Conservation (phyloP, 1,140 invertebrate species). For the Leguminivora glycinivorella region DNA sequence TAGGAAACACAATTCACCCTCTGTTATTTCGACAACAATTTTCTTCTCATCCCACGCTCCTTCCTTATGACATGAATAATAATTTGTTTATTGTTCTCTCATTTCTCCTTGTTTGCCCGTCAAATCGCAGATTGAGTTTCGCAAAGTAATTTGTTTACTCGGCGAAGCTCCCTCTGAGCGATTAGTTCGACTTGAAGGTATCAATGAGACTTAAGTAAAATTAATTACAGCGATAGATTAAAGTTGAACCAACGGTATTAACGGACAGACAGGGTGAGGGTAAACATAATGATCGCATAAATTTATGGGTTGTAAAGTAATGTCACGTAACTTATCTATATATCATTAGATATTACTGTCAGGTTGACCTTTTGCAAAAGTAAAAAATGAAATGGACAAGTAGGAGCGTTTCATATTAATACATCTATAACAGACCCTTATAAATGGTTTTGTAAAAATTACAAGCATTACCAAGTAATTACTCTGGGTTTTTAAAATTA, state of each 20-base stretch:
- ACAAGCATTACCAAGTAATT: no score
- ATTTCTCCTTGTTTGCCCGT: conserved; percentile 44
- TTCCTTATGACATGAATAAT: conserved; percentile 52
- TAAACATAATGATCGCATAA: not conserved
- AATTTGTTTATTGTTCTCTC: conserved; percentile 60
- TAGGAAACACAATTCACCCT: conserved; percentile 42
- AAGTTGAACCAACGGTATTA: conserved; percentile 11
- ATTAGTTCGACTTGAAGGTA: conserved; percentile 28
- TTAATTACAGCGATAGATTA: conserved; percentile 22
- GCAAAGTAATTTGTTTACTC: conserved; percentile 43
- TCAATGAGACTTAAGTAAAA: conserved; percentile 27
- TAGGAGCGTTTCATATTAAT: no score
- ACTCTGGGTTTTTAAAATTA: no score
- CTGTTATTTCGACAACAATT: conserved; percentile 41
- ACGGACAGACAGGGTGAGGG: not conserved
- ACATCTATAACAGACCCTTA: no score
- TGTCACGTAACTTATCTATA: not conserved
- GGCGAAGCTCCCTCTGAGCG: conserved; percentile 31
- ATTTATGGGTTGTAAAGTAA: not conserved
- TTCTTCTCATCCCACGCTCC: conserved; percentile 40
- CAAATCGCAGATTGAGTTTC: conserved; percentile 48
- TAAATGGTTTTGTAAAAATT: no score
- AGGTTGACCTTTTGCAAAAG: not conserved
- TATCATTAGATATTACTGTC: not conserved
- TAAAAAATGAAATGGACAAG: no score